Base-by-base conservation (phyloP, 1,140 invertebrate species). In the Matsumurasca onukii region DNA sequence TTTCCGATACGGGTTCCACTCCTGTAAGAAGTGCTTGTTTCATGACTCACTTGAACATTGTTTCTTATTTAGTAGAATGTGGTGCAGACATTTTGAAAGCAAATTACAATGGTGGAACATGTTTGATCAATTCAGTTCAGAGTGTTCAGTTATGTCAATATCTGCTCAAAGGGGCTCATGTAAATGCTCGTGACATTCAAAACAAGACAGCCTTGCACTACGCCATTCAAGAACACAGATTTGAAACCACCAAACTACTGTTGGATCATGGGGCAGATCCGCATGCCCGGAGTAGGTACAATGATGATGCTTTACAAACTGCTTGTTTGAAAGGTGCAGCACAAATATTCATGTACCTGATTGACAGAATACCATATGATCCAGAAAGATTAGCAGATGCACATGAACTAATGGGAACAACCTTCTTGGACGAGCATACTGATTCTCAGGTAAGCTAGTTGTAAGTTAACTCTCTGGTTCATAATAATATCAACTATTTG, bases 141-240 rank as follows among this genome's bases (percentile, higher is more conserved):
- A 93, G 90, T 75, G 86, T 88, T 17, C 84, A 86, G 66, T 81
- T 97, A 17, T 97, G 94, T 78, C 85, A 87, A 48, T 95, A 89
- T 80, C 82, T 98, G 45, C 83, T 96, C 25, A 78, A 85, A 70
- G 89, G 91, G 31, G 93, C 91, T 24, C 84, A 88, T 73, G 91
- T 95, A 2, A 94, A 97, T 82, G 91, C 93, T 0, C 85, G 86
- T 27, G 95, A 97, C 80, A 92, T 93, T 73, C 93, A 96, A 78
- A 89, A 90, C 73, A 96, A 96, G 80, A 93, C 94, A 71, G 94
- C 94, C 30, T 83, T 98, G 68, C 94, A 98, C 83, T 97, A 98
- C 81, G 93, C 95, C 0, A 94, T 96, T 70, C 72, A 76, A 67
- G 85, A 86, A 75, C 82, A 84, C 70, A 82, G 91, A 70, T 82